Base-by-base conservation (phyloP, 2,797 vertebrate genomes). In the Basileuterus tristriatus region DNA sequence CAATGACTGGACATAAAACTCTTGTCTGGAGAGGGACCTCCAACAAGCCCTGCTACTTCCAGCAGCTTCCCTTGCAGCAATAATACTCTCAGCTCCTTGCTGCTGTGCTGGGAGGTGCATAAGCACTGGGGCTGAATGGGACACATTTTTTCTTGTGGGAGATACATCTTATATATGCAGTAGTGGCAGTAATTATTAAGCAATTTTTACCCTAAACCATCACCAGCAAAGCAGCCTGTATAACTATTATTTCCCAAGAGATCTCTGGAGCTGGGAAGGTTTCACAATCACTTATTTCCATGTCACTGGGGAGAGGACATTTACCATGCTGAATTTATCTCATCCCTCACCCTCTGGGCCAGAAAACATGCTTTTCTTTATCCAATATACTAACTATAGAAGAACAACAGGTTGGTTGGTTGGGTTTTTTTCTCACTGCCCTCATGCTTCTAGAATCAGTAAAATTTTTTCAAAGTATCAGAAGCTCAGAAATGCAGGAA, bases 401-500 rank as follows among this genome's bases (percentile, higher is more conserved):
- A 21, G 52, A 49, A 34, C n/a, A 93, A 77, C n/a, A 83, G 14
- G 8, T 39, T 75, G 64, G 5, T 70, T 24, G 13, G 21, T 69
- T 62, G 32, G 1, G 3, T 7, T 82, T 72, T 49, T 41, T 56
- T 6, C 77, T 89, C 64, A 55, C 47, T 96, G 39, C 39, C 37
- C 50, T 95, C 71, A 82, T 93, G 88, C 60, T 86, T 94, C 63
- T 52, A 89, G 29, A 86, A 84, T 71, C 78, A 91, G 63, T 90
- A 93, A 87, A 55, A 15, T 52, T 63, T 90, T 95, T 96, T 96
- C 81, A 96, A 93, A 87, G 63, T 65, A 94, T 56, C 58, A 88
- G 82, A 91, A 91, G 26, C 62, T 93, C 82, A 92, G 59, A 94
- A 96, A 86, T 56, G 65, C 80, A 96, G 96, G 96, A 97, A 97